These are phyloP conservation scores for Limulus polyphemus DNA, from an alignment of 2,888 invertebrate species.

Conservation along the genomic window DNA sequence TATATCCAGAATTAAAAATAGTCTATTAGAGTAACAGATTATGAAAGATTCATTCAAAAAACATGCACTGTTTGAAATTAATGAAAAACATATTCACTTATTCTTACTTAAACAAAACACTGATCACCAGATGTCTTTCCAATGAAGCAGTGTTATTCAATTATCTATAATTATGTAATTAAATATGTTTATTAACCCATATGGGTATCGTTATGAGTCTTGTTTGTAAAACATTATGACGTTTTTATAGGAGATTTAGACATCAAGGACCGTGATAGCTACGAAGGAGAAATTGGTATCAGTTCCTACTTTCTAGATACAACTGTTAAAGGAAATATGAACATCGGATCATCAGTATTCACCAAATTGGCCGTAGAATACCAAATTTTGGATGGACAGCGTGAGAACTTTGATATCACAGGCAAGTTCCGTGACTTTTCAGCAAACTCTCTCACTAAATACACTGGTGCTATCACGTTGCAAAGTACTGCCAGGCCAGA, in stretches of 20 bases:
- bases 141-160: too few relatives aligned
- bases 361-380: constrained; percentile 14
- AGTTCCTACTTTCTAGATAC: constrained; percentile 15
- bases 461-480: constrained; percentile 13
- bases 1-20: too few relatives aligned
- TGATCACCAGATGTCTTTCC: too few relatives aligned
- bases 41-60: too few relatives aligned
- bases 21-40: too few relatives aligned
- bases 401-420: constrained; percentile 14
- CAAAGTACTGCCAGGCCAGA: constrained; percentile 19
- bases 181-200: too few relatives aligned
- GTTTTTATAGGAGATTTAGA: constrained; percentile 12
- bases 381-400: constrained; percentile 12
- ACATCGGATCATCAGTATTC: constrained; percentile 5
- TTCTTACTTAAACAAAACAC: too few relatives aligned
- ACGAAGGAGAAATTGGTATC: constrained; percentile 19
- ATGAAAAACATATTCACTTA: too few relatives aligned
- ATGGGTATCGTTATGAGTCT: too few relatives aligned
- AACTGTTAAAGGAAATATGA: constrained; percentile 19
- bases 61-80: too few relatives aligned
- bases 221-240: neutral
- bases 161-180: too few relatives aligned
- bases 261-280: constrained; percentile 12
- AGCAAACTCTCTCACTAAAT: constrained; percentile 15
- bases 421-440: constrained; percentile 21